These are phyloP conservation scores for Caenorhabditis sinica DNA, from an alignment of 2,888 invertebrate species.

Conservation along the genomic window DNA sequence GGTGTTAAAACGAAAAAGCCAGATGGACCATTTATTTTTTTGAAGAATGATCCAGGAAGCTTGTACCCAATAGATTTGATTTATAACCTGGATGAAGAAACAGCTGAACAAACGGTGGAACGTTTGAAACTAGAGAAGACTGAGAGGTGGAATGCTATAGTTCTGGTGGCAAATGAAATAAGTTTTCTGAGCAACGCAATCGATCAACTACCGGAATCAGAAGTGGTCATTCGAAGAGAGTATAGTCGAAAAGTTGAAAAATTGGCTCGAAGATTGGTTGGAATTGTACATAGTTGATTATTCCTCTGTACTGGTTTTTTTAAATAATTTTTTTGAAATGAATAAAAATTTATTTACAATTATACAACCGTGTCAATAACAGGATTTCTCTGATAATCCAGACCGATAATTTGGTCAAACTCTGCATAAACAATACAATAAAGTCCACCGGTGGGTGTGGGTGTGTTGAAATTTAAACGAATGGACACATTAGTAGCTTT, in stretches of 20 bases:
- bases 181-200: background rate
- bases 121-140: background rate
- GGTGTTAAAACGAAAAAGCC: background rate
- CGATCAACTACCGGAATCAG: background rate
- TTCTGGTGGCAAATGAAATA: background rate
- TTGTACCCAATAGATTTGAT: slow-evolving; percentile 16
- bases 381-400: slow-evolving; percentile 19
- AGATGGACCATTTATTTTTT: background rate
- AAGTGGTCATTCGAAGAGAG: background rate
- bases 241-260: background rate
- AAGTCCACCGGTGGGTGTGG: slow-evolving; percentile 7
- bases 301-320: background rate
- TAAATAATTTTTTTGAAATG: background rate
- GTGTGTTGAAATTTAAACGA: slow-evolving; percentile 21
- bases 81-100: slow-evolving; percentile 7
- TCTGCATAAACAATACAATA: slow-evolving; percentile 39
- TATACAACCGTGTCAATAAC: slow-evolving; percentile 11
- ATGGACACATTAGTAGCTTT: slow-evolving; percentile 4
- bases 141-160: background rate
- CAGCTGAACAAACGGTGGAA: background rate
- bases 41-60: slow-evolving; percentile 11
- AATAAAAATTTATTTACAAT: slow-evolving; percentile 6
- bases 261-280: slow-evolving; percentile 2
- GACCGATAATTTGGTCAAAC: background rate
- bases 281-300: background rate